phyloP scores from a whole-genome alignment of 2,888 invertebrate species.

The Eulithis testata region DNA sequence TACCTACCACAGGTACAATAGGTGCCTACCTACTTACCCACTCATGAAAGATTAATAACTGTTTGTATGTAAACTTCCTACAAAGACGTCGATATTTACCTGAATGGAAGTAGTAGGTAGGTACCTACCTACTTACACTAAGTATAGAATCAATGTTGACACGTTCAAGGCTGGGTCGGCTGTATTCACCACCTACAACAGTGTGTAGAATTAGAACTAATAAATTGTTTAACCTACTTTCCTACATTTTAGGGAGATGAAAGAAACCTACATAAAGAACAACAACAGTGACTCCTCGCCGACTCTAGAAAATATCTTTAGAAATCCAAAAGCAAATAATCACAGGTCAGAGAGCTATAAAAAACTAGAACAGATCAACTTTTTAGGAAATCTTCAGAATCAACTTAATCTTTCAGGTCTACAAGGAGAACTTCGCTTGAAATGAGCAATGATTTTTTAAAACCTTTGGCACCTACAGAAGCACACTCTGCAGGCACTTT shows the following conservation, averaged over 20 bases:
- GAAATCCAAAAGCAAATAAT: conserved; percentile 54
- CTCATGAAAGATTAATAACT: conserved; percentile 50
- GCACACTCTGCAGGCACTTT: conserved; percentile 78
- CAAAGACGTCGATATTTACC: conserved; percentile 45
- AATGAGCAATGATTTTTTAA: conserved; percentile 63
- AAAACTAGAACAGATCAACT: no score
- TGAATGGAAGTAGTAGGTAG: conserved; percentile 25
- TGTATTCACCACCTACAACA: no score
- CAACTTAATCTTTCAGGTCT: conserved; percentile 51
- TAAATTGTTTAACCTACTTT: conserved; percentile 3
- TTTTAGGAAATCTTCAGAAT: no score
- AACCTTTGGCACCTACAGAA: conserved; percentile 57
- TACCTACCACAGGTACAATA: no score
- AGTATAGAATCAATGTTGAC: no score
- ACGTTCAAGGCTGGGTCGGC: conserved; percentile 50
- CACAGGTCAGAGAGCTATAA: conserved; percentile 50
- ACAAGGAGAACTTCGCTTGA: conserved; percentile 72
- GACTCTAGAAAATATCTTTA: conserved; percentile 48
- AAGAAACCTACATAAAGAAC: conserved; percentile 72
- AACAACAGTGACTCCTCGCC: conserved; percentile 55
- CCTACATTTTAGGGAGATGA: conserved; percentile 67
- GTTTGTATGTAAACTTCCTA: conserved; percentile 10
- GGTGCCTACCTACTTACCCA: no score
- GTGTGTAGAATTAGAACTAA: no score
- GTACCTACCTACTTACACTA: no score